Conservation (phyloP, 2,113 vertebrate genomes). For the Xyliphius kryptos region DNA sequence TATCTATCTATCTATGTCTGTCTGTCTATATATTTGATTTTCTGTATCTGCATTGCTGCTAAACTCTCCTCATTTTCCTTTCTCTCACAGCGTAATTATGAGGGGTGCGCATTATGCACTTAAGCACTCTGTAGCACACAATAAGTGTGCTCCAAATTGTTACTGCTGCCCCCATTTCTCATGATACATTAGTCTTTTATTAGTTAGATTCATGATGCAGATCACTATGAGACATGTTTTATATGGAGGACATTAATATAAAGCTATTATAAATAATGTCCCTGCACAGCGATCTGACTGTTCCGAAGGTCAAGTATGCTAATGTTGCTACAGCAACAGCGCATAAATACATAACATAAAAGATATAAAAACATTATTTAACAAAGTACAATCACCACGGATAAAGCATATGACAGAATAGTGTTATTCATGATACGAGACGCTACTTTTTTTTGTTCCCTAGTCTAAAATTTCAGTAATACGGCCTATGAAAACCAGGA, state of each 20-base stretch:
- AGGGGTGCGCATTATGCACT: too few species aligned
- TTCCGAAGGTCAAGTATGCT: neutral
- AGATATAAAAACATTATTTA: neutral
- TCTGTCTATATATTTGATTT: too few species aligned
- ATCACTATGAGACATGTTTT: neutral
- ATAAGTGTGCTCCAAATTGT: too few species aligned
- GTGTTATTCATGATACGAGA: too few species aligned
- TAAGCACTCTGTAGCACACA: too few species aligned
- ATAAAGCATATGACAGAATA: too few species aligned
- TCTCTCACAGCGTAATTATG: too few species aligned
- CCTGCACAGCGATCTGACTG: neutral
- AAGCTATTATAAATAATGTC: neutral
- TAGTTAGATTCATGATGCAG: neutral
- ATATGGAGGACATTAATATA: neutral
- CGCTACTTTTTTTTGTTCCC: neutral
- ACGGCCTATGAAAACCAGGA: conserved; percentile 2
- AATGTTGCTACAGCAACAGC: neutral
- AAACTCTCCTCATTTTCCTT: too few species aligned
- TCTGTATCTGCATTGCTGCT: too few species aligned
- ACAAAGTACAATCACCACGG: neutral
- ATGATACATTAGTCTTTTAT: neutral
- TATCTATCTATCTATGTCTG: too few species aligned
- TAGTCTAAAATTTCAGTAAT: neutral
- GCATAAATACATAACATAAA: neutral
- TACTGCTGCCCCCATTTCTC: too few species aligned